These are phyloP conservation scores for Eilema depressum DNA, from an alignment of 2,888 invertebrate genomes.

Conservation along the genomic window DNA sequence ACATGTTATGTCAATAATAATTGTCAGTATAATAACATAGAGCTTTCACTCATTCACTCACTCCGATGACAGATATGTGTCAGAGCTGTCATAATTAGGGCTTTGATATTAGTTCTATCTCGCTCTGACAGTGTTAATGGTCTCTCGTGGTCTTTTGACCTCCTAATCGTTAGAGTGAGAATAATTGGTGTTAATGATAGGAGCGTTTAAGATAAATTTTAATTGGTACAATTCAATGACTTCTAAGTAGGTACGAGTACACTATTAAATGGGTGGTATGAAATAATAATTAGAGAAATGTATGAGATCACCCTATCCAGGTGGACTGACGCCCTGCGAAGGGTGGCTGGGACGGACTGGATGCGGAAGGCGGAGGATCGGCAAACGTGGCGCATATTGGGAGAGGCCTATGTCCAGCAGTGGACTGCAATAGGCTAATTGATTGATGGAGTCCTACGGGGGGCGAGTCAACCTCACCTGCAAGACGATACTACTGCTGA, in stretches of 20 bases:
- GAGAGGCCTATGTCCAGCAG: no score
- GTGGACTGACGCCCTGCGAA: no score
- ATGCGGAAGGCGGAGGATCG: no score
- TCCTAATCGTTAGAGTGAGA: background rate
- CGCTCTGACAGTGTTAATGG: background rate
- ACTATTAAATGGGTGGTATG: no score
- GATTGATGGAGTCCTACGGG: no score
- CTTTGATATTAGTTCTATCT: background rate
- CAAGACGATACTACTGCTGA: no score
- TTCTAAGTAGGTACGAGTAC: background rate
- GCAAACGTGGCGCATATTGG: no score
- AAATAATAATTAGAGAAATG: no score
- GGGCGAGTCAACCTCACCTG: no score
- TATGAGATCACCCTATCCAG: no score
- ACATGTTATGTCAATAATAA: conserved; percentile 4
- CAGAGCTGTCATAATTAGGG: conserved; percentile 9
- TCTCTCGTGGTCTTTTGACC: background rate
- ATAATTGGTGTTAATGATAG: background rate
- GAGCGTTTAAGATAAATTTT: background rate
- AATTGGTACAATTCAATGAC: background rate
- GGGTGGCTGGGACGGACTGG: no score
- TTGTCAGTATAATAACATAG: background rate
- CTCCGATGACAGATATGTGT: conserved; percentile 1
- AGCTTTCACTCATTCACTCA: conserved; percentile 2
- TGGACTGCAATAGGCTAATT: no score